A percentile compares a stretch with the other conserved stretches of the same genome.
These are phyloP conservation scores for Ictidomys tridecemlineatus DNA, from an alignment of 2,113 vertebrate species.

Conservation along the genomic window DNA sequence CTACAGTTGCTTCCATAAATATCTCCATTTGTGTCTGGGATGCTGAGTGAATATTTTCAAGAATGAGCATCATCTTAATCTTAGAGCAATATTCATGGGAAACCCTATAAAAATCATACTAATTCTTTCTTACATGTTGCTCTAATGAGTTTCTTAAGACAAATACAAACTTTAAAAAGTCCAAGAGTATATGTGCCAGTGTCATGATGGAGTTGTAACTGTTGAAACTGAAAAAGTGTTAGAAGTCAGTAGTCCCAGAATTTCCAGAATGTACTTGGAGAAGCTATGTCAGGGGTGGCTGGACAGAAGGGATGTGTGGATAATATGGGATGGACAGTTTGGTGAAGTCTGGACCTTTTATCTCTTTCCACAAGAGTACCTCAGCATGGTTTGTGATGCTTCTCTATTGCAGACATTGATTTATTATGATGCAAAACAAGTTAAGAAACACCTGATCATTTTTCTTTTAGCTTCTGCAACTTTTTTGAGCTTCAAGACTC, in stretches of 20 bases:
- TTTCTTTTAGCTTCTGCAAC: neutral
- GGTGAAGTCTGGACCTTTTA: neutral
- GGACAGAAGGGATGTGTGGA: neutral
- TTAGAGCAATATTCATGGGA: neutral
- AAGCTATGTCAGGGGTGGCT: neutral
- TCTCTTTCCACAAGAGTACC: neutral
- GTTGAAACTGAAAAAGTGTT: neutral
- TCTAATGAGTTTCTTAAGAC: constrained; percentile 13
- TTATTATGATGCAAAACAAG: neutral
- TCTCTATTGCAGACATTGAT: neutral
- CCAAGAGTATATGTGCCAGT: neutral
- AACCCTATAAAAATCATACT: neutral
- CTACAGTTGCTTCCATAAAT: neutral
- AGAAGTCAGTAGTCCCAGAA: neutral
- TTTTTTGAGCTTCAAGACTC: neutral
- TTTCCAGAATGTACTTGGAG: neutral
- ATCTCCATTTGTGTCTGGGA: neutral
- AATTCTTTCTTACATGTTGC: neutral
- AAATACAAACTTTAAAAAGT: neutral
- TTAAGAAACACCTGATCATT: neutral
- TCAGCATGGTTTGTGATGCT: neutral
- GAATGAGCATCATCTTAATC: neutral
- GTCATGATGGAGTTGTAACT: neutral
- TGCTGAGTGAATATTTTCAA: neutral
- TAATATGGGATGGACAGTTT: neutral